A percentile compares a stretch with the other conserved stretches of the same genome.
Evolutionary conservation across 2,888 invertebrate species (phyloP).

Genomic region (Scrobipalpa costella): DNA sequence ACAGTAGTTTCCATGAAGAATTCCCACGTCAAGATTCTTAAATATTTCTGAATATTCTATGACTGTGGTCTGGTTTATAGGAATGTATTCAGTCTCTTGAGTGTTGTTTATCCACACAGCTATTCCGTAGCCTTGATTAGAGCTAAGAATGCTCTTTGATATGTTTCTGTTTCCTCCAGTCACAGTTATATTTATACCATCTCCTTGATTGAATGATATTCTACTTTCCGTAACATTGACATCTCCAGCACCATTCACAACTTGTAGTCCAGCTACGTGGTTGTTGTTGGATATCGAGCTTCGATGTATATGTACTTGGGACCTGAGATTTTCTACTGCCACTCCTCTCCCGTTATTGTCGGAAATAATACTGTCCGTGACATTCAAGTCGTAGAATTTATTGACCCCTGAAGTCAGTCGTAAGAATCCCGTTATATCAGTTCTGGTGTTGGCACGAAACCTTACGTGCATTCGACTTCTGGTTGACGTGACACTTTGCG

Average conservation of each 20-base stretch:
- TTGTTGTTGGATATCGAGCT: constrained; percentile 92
- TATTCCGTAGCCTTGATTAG: constrained; percentile 93
- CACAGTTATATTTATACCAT: constrained; percentile 97
- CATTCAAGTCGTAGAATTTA: constrained; percentile 92
- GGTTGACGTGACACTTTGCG: constrained; percentile 93
- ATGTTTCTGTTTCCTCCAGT: constrained; percentile 97
- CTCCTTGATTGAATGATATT: constrained; percentile 94
- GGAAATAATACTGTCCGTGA: constrained; percentile 91
- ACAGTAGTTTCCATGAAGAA: constrained; percentile 96
- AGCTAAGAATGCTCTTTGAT: constrained; percentile 91
- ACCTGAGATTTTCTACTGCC: constrained; percentile 94
- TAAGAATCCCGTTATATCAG: constrained; percentile 88
- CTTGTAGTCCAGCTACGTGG: constrained; percentile 94
- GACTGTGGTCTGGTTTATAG: constrained; percentile 91
- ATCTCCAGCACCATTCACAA: constrained; percentile 95
- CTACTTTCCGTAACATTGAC: constrained; percentile 95
- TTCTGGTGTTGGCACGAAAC: constrained; percentile 87
- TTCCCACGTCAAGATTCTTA: constrained; percentile 92
- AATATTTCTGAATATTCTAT: constrained; percentile 93
- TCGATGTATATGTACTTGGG: constrained; percentile 91
- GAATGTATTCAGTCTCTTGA: constrained; percentile 86
- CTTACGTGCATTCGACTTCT: constrained; percentile 89
- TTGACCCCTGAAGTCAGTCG: constrained; percentile 88
- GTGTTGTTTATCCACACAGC: constrained; percentile 96
- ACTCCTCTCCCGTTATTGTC: constrained; percentile 98